Conservation (phyloP, 1,140 invertebrate genomes). For the Drosophila watanabei region DNA sequence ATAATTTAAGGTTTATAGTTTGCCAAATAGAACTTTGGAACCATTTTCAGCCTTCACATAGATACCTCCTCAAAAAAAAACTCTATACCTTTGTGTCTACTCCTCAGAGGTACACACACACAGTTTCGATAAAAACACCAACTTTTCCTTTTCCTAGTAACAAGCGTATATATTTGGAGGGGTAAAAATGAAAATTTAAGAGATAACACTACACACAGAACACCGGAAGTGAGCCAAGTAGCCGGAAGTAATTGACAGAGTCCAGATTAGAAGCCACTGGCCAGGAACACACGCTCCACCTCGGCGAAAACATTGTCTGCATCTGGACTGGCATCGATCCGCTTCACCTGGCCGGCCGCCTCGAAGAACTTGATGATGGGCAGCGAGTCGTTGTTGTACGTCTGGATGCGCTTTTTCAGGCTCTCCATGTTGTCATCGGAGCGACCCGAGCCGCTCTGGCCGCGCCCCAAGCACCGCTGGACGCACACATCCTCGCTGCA, state of each 20-base stretch:
- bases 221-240: conserved; percentile 13
- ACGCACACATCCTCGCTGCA: conserved; percentile 95
- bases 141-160: conserved; percentile 41
- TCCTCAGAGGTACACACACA: neutral
- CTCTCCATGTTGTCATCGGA: conserved; percentile 98
- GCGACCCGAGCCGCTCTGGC: conserved; percentile 95
- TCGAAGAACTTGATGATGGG: conserved; percentile 97
- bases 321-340: conserved; percentile 90
- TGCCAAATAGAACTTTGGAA: neutral
- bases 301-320: conserved; percentile 90
- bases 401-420: conserved; percentile 95
- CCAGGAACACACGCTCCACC: conserved; percentile 69
- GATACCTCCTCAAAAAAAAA: neutral
- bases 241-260: conserved; percentile 19
- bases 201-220: conserved; percentile 36
- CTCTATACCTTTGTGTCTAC: conserved; percentile 4
- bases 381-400: conserved; percentile 95
- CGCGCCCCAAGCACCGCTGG: conserved; percentile 93
- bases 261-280: conserved; percentile 59
- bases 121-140: neutral
- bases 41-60: neutral
- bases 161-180: conserved; percentile 62
- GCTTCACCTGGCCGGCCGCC: conserved; percentile 90
- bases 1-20: too few species aligned
- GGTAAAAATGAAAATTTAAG: conserved; percentile 19